A percentile compares a stretch with the other conserved stretches of the same genome.
Conservation (phyloP, 2,888 invertebrate species). For the Sarcophaga caerulescens region DNA sequence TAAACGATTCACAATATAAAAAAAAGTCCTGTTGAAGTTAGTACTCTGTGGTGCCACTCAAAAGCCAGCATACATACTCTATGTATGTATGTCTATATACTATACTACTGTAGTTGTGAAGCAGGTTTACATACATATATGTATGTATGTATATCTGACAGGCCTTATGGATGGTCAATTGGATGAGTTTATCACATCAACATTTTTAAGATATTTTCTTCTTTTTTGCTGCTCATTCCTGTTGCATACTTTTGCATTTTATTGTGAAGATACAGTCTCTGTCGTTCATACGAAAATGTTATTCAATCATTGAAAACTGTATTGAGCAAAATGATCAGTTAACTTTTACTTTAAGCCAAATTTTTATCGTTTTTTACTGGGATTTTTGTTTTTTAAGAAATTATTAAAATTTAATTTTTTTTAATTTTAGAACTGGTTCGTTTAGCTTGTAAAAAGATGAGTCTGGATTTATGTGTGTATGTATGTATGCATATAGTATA, state of each 20-base stretch:
- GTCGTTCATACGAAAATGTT: not conserved
- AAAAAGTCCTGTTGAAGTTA: conserved; percentile 16
- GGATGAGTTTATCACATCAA: not conserved
- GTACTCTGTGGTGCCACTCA: not conserved
- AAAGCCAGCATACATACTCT: not conserved
- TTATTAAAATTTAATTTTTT: not conserved
- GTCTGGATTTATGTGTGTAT: not conserved
- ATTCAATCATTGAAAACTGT: not conserved
- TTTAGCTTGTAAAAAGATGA: not conserved
- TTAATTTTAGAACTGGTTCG: not conserved
- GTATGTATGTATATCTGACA: not conserved
- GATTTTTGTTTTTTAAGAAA: too few species aligned
- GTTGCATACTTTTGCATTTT: not conserved
- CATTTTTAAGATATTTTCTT: not conserved
- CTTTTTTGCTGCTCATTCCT: not conserved
- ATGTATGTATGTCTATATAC: too few species aligned
- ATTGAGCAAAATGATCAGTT: not conserved
- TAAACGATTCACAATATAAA: not conserved
- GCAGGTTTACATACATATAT: not conserved
- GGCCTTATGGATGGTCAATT: not conserved
- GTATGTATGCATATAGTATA: not conserved
- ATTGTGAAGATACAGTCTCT: not conserved
- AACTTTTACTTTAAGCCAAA: not conserved
- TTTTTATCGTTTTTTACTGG: not conserved
- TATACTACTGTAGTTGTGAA: not conserved